phyloP scores from a whole-genome alignment of 1,140 invertebrate species.

The Tetragonula clypearis region DNA sequence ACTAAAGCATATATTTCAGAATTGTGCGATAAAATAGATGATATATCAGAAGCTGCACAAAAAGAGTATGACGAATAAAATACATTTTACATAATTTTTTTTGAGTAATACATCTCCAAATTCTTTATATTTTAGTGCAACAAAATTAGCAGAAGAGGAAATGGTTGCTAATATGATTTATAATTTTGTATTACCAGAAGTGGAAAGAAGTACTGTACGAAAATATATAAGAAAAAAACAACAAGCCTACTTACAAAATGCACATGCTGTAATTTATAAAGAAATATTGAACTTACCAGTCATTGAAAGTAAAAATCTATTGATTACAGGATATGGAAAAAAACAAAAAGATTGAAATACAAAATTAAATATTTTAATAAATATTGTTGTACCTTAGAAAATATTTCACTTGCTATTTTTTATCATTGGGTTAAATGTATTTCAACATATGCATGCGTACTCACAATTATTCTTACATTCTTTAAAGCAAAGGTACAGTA shows the following conservation, averaged over 20 bases:
- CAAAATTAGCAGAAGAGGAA: slow-evolving; percentile 82
- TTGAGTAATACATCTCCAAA: background rate
- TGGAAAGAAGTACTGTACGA: slow-evolving; percentile 76
- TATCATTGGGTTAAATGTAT: background rate
- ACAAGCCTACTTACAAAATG: slow-evolving; percentile 59
- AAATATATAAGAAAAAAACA: slow-evolving; percentile 70
- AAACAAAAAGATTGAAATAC: background rate
- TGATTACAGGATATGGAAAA: background rate
- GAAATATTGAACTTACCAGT: slow-evolving; percentile 55
- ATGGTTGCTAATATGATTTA: slow-evolving; percentile 84
- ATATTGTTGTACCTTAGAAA: background rate
- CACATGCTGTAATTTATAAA: slow-evolving; percentile 61
- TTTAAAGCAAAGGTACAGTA: background rate
- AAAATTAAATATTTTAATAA: background rate
- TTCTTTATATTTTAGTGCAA: slow-evolving; percentile 59
- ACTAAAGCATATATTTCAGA: slow-evolving; percentile 82
- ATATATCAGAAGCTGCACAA: slow-evolving; percentile 80
- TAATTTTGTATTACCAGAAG: slow-evolving; percentile 85
- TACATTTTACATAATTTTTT: background rate
- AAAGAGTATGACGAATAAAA: slow-evolving; percentile 42
- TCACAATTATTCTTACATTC: background rate
- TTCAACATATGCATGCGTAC: background rate
- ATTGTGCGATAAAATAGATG: slow-evolving; percentile 84
- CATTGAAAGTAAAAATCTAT: background rate
- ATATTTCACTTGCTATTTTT: background rate